Conservation (phyloP, 2,113 vertebrate species). For the Ceratotherium simum region DNA sequence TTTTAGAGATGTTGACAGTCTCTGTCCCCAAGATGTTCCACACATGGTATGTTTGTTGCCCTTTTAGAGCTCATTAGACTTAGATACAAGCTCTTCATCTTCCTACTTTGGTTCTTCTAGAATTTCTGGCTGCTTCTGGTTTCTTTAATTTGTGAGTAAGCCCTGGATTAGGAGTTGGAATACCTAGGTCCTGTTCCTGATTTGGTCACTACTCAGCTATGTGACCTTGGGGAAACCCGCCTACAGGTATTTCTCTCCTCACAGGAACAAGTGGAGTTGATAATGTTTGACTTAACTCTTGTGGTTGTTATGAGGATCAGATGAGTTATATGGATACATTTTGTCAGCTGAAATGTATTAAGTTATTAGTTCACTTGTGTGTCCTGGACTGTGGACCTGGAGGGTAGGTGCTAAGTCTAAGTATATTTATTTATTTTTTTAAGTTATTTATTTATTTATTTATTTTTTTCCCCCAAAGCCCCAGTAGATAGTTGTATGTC, state of each 20-base stretch:
- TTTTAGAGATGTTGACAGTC: not conserved
- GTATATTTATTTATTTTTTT: slow-evolving; percentile 43
- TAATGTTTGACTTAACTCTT: not conserved
- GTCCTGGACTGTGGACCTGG: not conserved
- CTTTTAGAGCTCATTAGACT: not conserved
- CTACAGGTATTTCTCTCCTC: not conserved
- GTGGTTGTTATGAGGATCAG: not conserved
- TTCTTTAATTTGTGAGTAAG: slow-evolving; percentile 27
- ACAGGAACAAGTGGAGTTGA: not conserved
- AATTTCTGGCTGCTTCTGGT: not conserved
- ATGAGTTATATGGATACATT: not conserved
- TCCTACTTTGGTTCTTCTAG: not conserved
- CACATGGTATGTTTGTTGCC: not conserved
- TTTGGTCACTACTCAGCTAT: not conserved
- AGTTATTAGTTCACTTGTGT: not conserved
- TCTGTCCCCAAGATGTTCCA: not conserved
- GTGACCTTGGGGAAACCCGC: not conserved
- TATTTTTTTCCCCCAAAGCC: no score
- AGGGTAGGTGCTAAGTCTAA: not conserved
- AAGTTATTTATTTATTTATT: no score
- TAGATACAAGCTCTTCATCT: not conserved
- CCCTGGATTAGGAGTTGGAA: not conserved
- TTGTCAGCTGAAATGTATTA: slow-evolving; percentile 17
- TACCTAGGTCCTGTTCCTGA: not conserved
- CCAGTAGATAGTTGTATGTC: no score